These are phyloP conservation scores for Meloe dianella DNA, from an alignment of 2,888 invertebrate genomes.

Conservation along the genomic window DNA sequence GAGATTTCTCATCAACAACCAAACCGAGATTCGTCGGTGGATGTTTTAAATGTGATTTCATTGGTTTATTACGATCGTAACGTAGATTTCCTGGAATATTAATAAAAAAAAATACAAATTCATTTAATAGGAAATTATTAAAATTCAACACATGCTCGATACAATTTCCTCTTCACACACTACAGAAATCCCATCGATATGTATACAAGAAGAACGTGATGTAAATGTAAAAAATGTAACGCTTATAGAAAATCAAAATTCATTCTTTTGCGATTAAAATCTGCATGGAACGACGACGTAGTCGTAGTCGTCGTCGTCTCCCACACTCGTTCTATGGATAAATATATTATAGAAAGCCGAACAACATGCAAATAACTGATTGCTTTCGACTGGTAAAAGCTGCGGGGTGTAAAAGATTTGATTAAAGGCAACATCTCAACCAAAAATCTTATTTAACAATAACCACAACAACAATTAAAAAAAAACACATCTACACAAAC, in stretches of 20 bases:
- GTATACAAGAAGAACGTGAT: slow-evolving; percentile 47
- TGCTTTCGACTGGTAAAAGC: slow-evolving; percentile 35
- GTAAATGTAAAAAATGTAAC: slow-evolving; percentile 46
- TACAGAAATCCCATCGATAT: slow-evolving; percentile 36
- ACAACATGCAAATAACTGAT: slow-evolving; percentile 39
- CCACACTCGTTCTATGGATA: slow-evolving; percentile 48
- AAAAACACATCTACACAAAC: background rate
- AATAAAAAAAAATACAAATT: no score
- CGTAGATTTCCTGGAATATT: slow-evolving; percentile 33
- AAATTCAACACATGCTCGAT: slow-evolving; percentile 26
- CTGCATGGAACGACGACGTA: slow-evolving; percentile 46
- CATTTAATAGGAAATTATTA: background rate
- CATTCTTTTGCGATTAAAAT: slow-evolving; percentile 59
- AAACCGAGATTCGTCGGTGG: background rate
- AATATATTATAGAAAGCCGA: slow-evolving; percentile 51
- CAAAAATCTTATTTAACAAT: background rate
- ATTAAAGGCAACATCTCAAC: slow-evolving; percentile 32
- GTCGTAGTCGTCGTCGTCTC: background rate
- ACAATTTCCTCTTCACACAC: slow-evolving; percentile 37
- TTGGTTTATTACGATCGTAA: slow-evolving; percentile 29
- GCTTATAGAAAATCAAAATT: slow-evolving; percentile 59
- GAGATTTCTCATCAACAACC: slow-evolving; percentile 39
- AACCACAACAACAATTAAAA: slow-evolving; percentile 15
- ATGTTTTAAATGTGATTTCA: slow-evolving; percentile 38
- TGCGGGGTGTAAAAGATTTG: slow-evolving; percentile 42